phyloP scores from a whole-genome alignment of 2,113 vertebrate genomes.

The Anoura caudifer region DNA sequence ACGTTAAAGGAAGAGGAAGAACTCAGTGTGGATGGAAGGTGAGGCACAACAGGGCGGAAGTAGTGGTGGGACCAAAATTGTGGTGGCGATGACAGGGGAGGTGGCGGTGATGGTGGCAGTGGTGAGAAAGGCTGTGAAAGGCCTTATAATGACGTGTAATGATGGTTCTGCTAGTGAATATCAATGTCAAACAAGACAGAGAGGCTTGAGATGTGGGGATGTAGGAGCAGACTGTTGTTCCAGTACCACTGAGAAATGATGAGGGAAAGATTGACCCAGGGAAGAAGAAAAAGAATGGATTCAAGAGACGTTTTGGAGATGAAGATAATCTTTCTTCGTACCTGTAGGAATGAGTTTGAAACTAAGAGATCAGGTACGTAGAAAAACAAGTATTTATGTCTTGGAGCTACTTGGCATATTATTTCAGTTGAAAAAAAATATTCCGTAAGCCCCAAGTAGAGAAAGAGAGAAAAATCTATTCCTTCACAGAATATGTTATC shows the following conservation, averaged over 20 bases:
- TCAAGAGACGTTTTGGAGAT: not conserved
- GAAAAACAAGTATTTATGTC: not conserved
- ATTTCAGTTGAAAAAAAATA: not conserved
- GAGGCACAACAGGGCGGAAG: not conserved
- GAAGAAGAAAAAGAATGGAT: not conserved
- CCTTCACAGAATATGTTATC: not conserved
- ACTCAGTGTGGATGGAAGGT: not conserved
- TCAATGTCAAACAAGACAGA: not conserved
- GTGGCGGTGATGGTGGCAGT: no score
- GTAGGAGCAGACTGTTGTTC: not conserved
- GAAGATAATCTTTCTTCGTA: not conserved
- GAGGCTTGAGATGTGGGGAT: not conserved
- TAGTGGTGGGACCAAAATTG: accelerated
- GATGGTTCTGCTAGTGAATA: not conserved
- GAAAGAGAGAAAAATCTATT: not conserved
- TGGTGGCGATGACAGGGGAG: no score
- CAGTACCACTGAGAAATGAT: not conserved
- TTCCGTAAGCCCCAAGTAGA: not conserved
- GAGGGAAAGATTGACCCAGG: not conserved
- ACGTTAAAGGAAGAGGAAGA: not conserved
- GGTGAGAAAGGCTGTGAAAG: not conserved
- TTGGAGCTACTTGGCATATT: not conserved
- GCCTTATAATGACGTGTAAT: not conserved
- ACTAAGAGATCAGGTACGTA: not conserved
- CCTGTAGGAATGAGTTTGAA: not conserved